These are phyloP conservation scores for Alloplasta piceator DNA, from an alignment of 2,888 invertebrate genomes.

Conservation along the genomic window DNA sequence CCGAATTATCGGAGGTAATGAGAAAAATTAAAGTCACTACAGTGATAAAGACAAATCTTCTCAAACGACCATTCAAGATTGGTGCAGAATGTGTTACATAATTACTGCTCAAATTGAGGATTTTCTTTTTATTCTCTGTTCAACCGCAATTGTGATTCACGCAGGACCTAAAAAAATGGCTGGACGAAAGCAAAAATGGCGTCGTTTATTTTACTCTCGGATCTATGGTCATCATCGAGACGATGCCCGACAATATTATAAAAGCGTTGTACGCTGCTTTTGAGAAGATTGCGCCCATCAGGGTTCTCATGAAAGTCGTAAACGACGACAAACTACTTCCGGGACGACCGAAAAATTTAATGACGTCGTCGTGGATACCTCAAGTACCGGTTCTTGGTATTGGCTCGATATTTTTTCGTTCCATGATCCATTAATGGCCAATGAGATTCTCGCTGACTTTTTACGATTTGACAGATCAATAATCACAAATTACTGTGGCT, in stretches of 20 bases:
- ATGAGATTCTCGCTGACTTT: neutral
- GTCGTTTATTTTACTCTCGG: slow-evolving; percentile 72
- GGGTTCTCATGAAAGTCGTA: slow-evolving; percentile 70
- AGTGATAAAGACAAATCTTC: too few species aligned
- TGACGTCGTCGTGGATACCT: slow-evolving; percentile 71
- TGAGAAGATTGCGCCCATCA: slow-evolving; percentile 63
- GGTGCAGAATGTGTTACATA: neutral
- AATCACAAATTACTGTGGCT: too few species aligned
- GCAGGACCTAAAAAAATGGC: slow-evolving; percentile 70
- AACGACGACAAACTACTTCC: slow-evolving; percentile 64
- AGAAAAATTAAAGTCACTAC: neutral
- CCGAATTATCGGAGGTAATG: slow-evolving; percentile 60
- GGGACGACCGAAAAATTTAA: slow-evolving; percentile 70
- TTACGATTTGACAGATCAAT: too few species aligned
- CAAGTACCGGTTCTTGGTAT: slow-evolving; percentile 74
- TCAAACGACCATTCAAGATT: too few species aligned
- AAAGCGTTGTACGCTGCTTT: slow-evolving; percentile 65
- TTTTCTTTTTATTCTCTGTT: neutral
- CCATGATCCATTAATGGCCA: neutral
- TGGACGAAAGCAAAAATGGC: slow-evolving; percentile 69
- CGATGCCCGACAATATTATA: slow-evolving; percentile 70
- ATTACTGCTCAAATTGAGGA: too few species aligned
- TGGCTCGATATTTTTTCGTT: too few species aligned
- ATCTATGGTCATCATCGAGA: slow-evolving; percentile 71
- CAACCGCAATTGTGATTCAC: neutral